Conservation (phyloP, 2,113 vertebrate species). For the Microtus oregoni region DNA sequence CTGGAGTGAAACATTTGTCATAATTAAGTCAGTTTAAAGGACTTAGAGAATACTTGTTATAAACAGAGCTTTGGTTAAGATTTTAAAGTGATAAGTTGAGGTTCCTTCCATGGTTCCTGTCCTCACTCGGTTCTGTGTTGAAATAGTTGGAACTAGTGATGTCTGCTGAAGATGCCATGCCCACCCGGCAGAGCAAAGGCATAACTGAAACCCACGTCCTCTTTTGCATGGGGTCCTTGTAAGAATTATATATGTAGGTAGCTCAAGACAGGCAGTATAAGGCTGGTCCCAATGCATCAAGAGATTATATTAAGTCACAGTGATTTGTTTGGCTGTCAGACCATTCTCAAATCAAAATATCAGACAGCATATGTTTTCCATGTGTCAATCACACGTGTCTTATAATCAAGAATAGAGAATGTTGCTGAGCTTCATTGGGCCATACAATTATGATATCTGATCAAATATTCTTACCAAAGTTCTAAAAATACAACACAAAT, state of each 20-base stretch:
- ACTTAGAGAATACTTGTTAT: background rate
- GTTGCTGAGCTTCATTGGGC: background rate
- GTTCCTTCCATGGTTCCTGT: background rate
- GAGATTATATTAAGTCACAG: background rate
- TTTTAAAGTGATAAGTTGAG: background rate
- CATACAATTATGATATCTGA: background rate
- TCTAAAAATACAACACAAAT: background rate
- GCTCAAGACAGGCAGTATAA: background rate
- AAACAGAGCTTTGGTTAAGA: background rate
- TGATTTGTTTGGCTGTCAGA: background rate
- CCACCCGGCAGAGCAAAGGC: accelerated
- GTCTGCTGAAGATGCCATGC: too few species aligned
- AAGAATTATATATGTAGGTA: background rate
- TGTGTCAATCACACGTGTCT: background rate
- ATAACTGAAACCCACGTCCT: background rate
- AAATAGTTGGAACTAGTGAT: background rate
- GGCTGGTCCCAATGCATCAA: background rate
- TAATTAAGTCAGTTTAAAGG: background rate
- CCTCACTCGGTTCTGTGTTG: background rate
- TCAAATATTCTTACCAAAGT: background rate
- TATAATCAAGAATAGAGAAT: background rate
- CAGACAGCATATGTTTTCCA: too few species aligned
- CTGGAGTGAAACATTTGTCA: background rate
- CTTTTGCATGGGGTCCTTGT: background rate
- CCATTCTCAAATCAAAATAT: background rate